Evolutionary conservation across 92 coral and sea anemone genomes (phyloP), one percentile per base, ranked within the genome.

Genomic region (Muricea muricata): DNA sequence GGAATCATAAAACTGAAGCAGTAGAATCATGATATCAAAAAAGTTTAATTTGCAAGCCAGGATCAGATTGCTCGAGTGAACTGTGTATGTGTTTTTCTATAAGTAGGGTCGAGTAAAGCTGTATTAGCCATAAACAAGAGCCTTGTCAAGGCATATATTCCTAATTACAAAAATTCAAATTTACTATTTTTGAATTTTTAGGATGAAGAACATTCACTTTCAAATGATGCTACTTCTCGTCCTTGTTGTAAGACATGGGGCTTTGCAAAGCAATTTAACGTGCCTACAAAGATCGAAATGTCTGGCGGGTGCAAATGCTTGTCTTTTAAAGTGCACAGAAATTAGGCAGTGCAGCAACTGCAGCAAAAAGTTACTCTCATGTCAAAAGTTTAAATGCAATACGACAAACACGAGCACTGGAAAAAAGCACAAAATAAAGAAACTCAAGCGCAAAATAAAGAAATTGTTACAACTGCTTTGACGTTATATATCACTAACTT

Each of bases 371-470:
- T 63, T 28, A 4, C 21, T 10, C 17, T 11, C 13, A 29, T 63
- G 70, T 21, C 30, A 37, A 63, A 63, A 28, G n/a, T n/a, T n/a
- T 8, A 63, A 28, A 7, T 63, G 70, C 12, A 63, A 29, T 6
- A 32, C 37, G 24, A 52, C 60, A 20, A 52, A 52, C 30, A 63
- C 28, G 70, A 24, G 30, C 0, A 1, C 30, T 57, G 31, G 30
- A 57, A 21, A 29, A 57, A 57, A 57, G n/a, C 30, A 57, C 15
- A 29, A 32, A 3, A 10, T 63, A 32, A 63, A 29, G 21, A 63
- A 63, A 24, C 35, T 63, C 70, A 63, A 63, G 70, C 70, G 70
- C 14, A 63, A 63, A 12, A 63, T 63, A 29, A 63, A 63, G 3
- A 63, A 63, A 20, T 63, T 63, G 30, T 63, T 63, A 39, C 21